Base-by-base conservation (phyloP, 2,888 invertebrate species). In the Dynastes tityus region DNA sequence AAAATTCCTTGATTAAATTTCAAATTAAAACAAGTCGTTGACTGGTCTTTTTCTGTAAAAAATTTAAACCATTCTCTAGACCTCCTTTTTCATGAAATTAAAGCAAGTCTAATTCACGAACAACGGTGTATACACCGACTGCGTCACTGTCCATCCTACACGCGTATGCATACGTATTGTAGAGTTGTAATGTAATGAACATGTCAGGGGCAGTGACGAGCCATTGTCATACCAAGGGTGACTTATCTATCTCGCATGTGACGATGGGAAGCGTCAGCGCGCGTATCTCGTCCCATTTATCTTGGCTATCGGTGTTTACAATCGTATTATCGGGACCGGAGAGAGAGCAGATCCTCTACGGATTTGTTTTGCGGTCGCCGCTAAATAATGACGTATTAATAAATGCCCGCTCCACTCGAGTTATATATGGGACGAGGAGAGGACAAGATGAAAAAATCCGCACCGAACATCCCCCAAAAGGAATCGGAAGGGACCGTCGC, bases 181-280 rank as follows among this genome's bases (percentile, higher is more conserved):
- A 29, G 53, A 55, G 58, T 73, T 58, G 58, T 73, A 73, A 73
- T 83, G 84, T 87, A 87, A 87, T 87, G 87, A 87, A 87, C 86
- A 86, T 87, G 87, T 87, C 87, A 87, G 82, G 82, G 82, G 81
- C 83, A 84, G 82, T 83, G 81, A 84, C 81, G 84, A 83, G 81
- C 84, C 83, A 84, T 84, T 85, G 84, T 85, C 82, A 82, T 75
- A 77, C 78, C 76, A 80, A 81, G 83, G 83, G 82, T 82, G 81
- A 82, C 82, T 82, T 82, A 82, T 82, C 82, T 82, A 82, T 82
- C 81, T 80, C 55, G 55, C 22, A 16, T 22, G 78, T 78, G 80
- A 78, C 78, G 81, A 79, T 79, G 81, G 80, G 77, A 76, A 81
- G 79, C 78, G 81, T 81, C 81, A 80, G 81, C 5, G 55, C 16